Base-by-base conservation (phyloP, 2,113 vertebrate genomes). In the Peucedramus taeniatus region DNA sequence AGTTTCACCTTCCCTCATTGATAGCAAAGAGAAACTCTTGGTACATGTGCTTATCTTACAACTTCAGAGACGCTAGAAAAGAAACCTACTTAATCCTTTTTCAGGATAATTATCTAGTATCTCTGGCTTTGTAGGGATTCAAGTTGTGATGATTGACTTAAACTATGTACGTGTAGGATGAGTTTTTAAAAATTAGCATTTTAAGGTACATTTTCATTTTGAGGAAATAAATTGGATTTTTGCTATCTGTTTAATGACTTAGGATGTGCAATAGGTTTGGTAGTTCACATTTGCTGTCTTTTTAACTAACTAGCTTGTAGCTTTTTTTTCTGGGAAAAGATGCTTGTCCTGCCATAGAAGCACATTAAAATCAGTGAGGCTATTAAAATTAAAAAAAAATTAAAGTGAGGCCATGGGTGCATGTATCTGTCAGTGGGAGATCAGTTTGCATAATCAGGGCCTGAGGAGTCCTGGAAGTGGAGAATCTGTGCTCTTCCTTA, bases 91-190 rank as follows among this genome's bases (percentile, higher is more conserved):
- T 76, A 51, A 85, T 92, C 50, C 42, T 45, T 69, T 87, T 83
- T 72, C 53, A 63, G n/a, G 40, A 20, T 76, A 76, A 77, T 92
- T 90, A 57, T 79, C 10, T 51, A 39, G 16, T 50, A 35, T 68
- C 40, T 85, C 40, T 70, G n/a, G 15, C 53, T 92, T 83, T 90
- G 5, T 69, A 69, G 35, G 31, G 50, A 40, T 93, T 94, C 28
- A 13, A 9, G 7, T 54, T 91, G 35, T 76, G 57, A 31, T 65
- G 53, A 35, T 17, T 90, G n/a, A 22, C 57, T 72, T 13, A 2
- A 61, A 22, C 17, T 4, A 11, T 16, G 18, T 15, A 23, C 0
- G 0, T 12, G 30, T 12, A 37, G 17, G 5, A 49, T 39, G 13
- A 47, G 5, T 9, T 88, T 71, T 57, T 66, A 6, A 20, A 51